phyloP scores from a whole-genome alignment of 2,113 vertebrate genomes.

The Larimichthys crocea region DNA sequence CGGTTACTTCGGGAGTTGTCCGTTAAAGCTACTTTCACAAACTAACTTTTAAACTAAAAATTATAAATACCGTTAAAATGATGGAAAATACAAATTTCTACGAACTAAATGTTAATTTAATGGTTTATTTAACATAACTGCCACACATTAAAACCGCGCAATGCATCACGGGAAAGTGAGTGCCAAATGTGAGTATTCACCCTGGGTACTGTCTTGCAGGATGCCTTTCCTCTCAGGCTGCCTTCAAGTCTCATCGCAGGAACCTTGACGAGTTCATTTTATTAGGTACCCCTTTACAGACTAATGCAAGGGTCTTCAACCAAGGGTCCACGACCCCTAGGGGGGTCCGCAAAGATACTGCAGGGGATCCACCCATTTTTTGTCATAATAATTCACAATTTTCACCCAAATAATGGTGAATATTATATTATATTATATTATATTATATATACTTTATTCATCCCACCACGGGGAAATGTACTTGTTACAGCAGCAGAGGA shows the following conservation, averaged over 20 bases:
- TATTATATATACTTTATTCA: no score
- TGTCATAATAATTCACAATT: no score
- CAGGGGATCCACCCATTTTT: no score
- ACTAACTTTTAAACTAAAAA: not conserved
- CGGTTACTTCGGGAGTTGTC: not conserved
- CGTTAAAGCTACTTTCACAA: not conserved
- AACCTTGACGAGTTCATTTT: not conserved
- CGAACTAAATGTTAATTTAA: not conserved
- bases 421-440: no score
- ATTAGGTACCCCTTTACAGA: no score
- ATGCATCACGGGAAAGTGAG: constrained; percentile 67
- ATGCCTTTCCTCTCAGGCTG: not conserved
- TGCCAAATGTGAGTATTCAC: rapidly evolving
- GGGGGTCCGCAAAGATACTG: no score
- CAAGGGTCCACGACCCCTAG: no score
- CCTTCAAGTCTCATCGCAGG: not conserved
- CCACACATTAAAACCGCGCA: constrained; percentile 22
- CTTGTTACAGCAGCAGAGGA: no score
- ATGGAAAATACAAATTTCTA: not conserved
- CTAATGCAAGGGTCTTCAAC: no score
- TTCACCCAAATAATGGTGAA: no score
- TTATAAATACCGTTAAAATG: rapidly evolving
- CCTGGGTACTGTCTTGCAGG: constrained; percentile 38
- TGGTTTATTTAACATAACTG: not conserved
- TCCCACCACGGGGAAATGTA: no score